Evolutionary conservation across 2,888 invertebrate species (phyloP).

Genomic region (Rhagophthalmus giganteus): DNA sequence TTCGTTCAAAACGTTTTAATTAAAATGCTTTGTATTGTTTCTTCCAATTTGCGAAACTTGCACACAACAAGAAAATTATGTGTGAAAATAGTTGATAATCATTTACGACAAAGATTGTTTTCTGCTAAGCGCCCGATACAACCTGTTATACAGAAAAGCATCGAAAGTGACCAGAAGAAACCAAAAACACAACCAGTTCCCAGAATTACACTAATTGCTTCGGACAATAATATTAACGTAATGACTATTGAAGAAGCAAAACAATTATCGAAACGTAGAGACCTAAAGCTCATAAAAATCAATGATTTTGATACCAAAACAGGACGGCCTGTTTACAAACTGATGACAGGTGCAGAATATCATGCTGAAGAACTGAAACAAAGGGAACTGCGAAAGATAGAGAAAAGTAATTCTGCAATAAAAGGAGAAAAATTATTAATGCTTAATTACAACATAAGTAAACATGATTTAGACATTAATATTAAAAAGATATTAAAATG

Average conservation of each 20-base stretch:
- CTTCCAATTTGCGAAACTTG: slow-evolving; percentile 17
- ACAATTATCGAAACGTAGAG: slow-evolving; percentile 67
- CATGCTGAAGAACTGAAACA: slow-evolving; percentile 63
- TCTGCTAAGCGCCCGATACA: slow-evolving; percentile 26
- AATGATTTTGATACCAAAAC: slow-evolving; percentile 69
- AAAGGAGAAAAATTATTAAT: slow-evolving; percentile 69
- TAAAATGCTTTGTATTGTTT: slow-evolving; percentile 22
- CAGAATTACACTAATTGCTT: slow-evolving; percentile 68
- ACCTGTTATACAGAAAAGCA: slow-evolving; percentile 9
- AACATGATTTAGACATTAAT: slow-evolving; percentile 67
- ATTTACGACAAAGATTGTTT: slow-evolving; percentile 15
- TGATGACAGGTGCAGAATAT: slow-evolving; percentile 69
- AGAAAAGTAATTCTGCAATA: slow-evolving; percentile 48
- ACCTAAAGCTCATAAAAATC: slow-evolving; percentile 70
- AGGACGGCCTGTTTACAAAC: slow-evolving; percentile 68
- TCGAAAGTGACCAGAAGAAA: slow-evolving; percentile 37
- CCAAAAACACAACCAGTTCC: slow-evolving; percentile 51
- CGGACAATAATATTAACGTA: slow-evolving; percentile 60
- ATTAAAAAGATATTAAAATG: slow-evolving; percentile 69
- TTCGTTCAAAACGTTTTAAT: neutral
- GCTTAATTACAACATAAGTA: slow-evolving; percentile 64
- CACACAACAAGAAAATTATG: slow-evolving; percentile 7
- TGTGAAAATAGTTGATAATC: slow-evolving; percentile 16
- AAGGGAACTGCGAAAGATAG: slow-evolving; percentile 58
- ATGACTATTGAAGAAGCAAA: slow-evolving; percentile 70